phyloP scores from a whole-genome alignment of 2,888 invertebrate genomes.

The Agriotes lineatus region DNA sequence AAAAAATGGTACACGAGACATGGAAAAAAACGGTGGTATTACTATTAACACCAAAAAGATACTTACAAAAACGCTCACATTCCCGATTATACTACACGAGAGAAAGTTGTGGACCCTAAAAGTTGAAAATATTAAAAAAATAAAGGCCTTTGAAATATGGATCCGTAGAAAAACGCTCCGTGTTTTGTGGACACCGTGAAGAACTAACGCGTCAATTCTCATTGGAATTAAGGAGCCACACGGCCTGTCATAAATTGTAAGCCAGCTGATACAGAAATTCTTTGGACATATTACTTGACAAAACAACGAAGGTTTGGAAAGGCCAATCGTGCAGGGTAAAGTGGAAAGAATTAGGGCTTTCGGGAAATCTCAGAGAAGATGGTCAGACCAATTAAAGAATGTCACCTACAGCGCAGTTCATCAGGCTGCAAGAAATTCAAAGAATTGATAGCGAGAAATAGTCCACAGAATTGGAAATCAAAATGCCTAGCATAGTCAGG shows the following conservation, averaged over 20 bases:
- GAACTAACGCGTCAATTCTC: background rate
- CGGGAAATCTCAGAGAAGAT: background rate
- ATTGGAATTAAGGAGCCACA: background rate
- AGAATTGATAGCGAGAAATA: background rate
- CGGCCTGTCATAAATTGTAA: background rate
- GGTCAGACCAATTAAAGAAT: background rate
- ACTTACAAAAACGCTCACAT: too few species aligned
- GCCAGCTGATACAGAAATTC: background rate
- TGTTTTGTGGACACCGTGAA: background rate
- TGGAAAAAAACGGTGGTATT: background rate
- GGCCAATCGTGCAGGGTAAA: background rate
- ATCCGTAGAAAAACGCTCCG: background rate
- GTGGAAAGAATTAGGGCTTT: background rate
- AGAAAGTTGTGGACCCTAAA: background rate
- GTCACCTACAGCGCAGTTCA: background rate
- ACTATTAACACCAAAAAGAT: too few species aligned
- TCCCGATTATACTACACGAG: too few species aligned
- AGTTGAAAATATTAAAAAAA: background rate
- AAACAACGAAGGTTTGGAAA: background rate
- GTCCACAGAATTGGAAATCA: background rate
- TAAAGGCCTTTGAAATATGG: background rate
- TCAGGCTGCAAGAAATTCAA: background rate
- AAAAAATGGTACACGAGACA: background rate
- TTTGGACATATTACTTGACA: background rate
- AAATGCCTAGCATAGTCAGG: background rate